Evolutionary conservation across 1,140 invertebrate genomes (phyloP), one percentile per base, ranked within the genome.

Genomic region (Drosophila bifasciata): DNA sequence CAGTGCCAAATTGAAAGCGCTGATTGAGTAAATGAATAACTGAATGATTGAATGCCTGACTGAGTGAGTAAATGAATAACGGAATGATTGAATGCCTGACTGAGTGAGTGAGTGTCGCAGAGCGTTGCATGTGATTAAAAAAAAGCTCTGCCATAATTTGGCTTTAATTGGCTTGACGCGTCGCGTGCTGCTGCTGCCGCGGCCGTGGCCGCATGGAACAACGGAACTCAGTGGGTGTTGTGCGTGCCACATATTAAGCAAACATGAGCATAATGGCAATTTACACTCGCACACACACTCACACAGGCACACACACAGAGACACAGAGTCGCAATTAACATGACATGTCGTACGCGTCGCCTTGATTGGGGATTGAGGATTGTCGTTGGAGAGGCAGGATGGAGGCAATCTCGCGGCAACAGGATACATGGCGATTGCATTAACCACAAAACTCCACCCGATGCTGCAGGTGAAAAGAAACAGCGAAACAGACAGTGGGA

Each of bases 221-320:
- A 50, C 64, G 64, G 64, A 68, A 68, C 64, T 68, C 41, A 17
- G 64, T 68, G 62, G 64, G 64, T 41, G 64, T 68, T 72, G 63
- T 74, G n/a, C n/a, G 72, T 85, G 76, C 66, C 52, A 84, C 80
- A 84, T 84, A 81, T 81, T 85, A 81, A 85, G 77, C 73, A 86
- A 85, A 85, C 81, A 85, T 85, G 81, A 85, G 81, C 81, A 86
- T 88, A 86, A 85, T 85, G 58, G 57, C 81, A 81, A 67, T 85
- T 85, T 71, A 70, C 69, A 77, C 75, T 67, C 51, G 41, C 69
- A 46, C 44, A 71, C 48, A 66, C 23, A 58, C 41, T 58, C 39
- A 45, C 17, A 25, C 13, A 39, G 11, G 25, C 36, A 55, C 40
- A 19, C 44, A 46, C 51, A 41, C 36, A 58, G 16, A 62, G 43